Conservation (phyloP, 2,888 invertebrate genomes). For the Axea sp. region DNA sequence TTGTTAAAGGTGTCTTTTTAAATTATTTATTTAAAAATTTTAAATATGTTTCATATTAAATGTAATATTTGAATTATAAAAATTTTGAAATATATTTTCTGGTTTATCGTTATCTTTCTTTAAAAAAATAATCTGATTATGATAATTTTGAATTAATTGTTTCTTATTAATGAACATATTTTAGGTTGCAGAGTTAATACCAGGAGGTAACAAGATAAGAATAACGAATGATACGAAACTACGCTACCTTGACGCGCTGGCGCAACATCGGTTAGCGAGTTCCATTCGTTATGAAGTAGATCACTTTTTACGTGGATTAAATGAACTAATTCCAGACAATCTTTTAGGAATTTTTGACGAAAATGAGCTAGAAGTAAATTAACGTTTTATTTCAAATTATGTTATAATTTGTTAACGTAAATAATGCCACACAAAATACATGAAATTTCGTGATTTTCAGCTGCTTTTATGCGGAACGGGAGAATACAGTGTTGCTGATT, state of each 20-base stretch:
- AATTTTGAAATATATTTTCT: no score
- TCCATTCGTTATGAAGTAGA: conserved; percentile 91
- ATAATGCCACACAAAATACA: no score
- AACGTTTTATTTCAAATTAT: no score
- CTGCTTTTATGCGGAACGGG: conserved; percentile 95
- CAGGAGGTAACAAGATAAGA: conserved; percentile 88
- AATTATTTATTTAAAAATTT: neutral
- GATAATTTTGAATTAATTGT: no score
- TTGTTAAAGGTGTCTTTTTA: conserved; percentile 82
- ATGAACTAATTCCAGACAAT: conserved; percentile 95
- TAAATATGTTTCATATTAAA: no score
- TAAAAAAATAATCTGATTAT: no score
- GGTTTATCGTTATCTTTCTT: no score
- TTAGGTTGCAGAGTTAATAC: conserved; percentile 87
- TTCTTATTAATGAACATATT: no score
- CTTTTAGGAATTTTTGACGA: conserved; percentile 96
- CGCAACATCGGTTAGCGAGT: conserved; percentile 92
- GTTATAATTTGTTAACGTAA: no score
- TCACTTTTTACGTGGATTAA: conserved; percentile 93
- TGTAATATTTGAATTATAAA: no score
- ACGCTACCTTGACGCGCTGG: conserved; percentile 92
- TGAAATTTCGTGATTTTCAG: conserved; percentile 80
- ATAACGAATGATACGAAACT: conserved; percentile 89
- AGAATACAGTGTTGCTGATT: conserved; percentile 93
- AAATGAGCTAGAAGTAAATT: conserved; percentile 92